Evolutionary conservation across 1,140 invertebrate genomes (phyloP), one percentile per base, ranked within the genome.

Genomic region (Hycleus cichorii): DNA sequence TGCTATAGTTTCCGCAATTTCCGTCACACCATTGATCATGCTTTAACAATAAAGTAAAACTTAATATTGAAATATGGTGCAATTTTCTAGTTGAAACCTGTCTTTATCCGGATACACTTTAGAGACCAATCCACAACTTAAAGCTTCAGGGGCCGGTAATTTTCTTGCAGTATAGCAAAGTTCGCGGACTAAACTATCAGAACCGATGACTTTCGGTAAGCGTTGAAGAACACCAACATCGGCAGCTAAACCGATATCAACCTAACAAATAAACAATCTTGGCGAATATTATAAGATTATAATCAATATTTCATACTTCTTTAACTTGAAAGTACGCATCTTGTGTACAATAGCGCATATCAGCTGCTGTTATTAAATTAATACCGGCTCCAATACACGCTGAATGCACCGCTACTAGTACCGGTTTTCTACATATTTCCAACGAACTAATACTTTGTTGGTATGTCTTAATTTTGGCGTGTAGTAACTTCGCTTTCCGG

Each of bases 221-320:
- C 95, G 82, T 76, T 98, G 95, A 27, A 99, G 76, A 2, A 89
- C 87, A 25, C 96, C 96, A 39, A 98, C 87, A 80, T 99, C 96
- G 48, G 96, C 93, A 47, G 95, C 91, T 74, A 98, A 79, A 2
- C 94, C 95, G 24, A 89, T 75, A 53, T 84, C 82, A 2, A 88
- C 73, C 72, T 76, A 63, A 57, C 3, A 50, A 50, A 50, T 39
- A 25, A 39, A 25, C n/a, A 45, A 18, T 26, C 24, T 46, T 10
- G 6, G 1, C 12, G 12, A 25, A 52, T 38, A 38, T 47, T 10
- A 48, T 24, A 3, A 45, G 4, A 6, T 45, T 39, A 27, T n/a
- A 47, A 10, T 43, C 39, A 49, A 42, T 60, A 63, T 49, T 64
- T 54, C 76, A 75, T 49, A 87, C 87, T 80, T 96, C 92, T 75